Conservation (phyloP, 2,888 invertebrate species). For the Orthonychiurus folsomi region DNA sequence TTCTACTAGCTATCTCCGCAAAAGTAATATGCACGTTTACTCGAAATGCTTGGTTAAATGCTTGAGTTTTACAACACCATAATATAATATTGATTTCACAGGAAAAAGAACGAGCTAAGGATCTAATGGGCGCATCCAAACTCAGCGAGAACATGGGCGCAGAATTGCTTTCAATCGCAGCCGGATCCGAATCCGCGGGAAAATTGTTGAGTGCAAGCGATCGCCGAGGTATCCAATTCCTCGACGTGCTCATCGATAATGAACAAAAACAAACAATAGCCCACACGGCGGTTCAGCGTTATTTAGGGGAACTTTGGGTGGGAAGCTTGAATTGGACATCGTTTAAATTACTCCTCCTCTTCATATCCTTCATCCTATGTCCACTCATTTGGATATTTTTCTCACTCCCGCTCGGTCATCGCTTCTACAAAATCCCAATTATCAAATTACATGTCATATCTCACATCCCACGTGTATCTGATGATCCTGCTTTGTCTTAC, state of each 20-base stretch:
- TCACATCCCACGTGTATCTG: slow-evolving; percentile 96
- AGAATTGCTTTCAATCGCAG: slow-evolving; percentile 82
- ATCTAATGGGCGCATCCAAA: slow-evolving; percentile 86
- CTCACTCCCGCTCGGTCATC: slow-evolving; percentile 87
- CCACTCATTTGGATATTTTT: slow-evolving; percentile 95
- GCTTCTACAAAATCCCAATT: slow-evolving; percentile 95
- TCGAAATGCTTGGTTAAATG: not conserved
- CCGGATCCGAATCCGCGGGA: slow-evolving; percentile 87
- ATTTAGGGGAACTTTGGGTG: slow-evolving; percentile 94
- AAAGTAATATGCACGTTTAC: not conserved
- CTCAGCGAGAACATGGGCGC: slow-evolving; percentile 97
- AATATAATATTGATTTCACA: slow-evolving; percentile 43
- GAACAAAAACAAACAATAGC: slow-evolving; percentile 91
- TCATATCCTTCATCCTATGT: slow-evolving; percentile 83
- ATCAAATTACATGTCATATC: slow-evolving; percentile 99
- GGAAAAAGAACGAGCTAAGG: slow-evolving; percentile 96
- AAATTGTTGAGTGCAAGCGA: slow-evolving; percentile 91
- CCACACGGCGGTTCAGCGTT: slow-evolving; percentile 93
- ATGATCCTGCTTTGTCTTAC: slow-evolving; percentile 86
- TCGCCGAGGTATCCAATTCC: slow-evolving; percentile 82
- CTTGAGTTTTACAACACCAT: not conserved
- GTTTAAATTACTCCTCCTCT: slow-evolving; percentile 85
- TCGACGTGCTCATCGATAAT: slow-evolving; percentile 94
- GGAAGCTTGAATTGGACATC: slow-evolving; percentile 94
- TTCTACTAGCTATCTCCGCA: not conserved